Percentiles rank a stretch among this genome's conserved stretches.
Evolutionary conservation across 1,140 invertebrate genomes (phyloP).

Genomic region (Lordiphosa clarofinis): DNA sequence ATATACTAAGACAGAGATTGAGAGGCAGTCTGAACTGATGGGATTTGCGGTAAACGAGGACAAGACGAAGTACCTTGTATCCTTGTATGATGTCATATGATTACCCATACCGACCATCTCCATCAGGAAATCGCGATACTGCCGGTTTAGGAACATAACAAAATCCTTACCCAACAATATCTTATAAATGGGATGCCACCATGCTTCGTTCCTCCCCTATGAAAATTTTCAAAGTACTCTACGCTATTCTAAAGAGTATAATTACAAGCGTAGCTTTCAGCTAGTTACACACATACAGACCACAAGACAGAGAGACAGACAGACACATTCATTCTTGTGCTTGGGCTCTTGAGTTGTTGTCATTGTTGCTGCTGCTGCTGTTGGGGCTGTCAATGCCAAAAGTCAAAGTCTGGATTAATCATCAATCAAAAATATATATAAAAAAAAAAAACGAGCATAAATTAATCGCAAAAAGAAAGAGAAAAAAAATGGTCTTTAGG

Average conservation of each 20-base stretch:
- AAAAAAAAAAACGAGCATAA: constrained; percentile 39
- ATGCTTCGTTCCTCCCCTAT: too few species aligned
- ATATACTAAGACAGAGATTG: too few species aligned
- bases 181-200: too few species aligned
- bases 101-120: too few species aligned
- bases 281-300: constrained; percentile 3
- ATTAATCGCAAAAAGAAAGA: constrained; percentile 49
- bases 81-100: too few species aligned
- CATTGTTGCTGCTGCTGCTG: constrained; percentile 29
- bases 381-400: constrained; percentile 60
- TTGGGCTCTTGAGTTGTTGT: constrained; percentile 9
- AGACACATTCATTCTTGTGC: constrained; percentile 9
- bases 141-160: too few species aligned
- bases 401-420: constrained; percentile 76
- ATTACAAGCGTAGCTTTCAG: constrained; percentile 3
- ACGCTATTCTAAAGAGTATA: constrained; percentile 10
- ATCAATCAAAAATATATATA: constrained; percentile 58
- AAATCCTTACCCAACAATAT: too few species aligned
- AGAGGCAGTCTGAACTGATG: too few species aligned
- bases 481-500: too few species aligned
- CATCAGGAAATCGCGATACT: too few species aligned
- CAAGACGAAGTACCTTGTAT: too few species aligned
- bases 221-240: not conserved
- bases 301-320: constrained; percentile 3
- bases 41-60: too few species aligned